Base-by-base conservation (phyloP, 2,113 vertebrate species). In the Neofelis nebulosa region DNA sequence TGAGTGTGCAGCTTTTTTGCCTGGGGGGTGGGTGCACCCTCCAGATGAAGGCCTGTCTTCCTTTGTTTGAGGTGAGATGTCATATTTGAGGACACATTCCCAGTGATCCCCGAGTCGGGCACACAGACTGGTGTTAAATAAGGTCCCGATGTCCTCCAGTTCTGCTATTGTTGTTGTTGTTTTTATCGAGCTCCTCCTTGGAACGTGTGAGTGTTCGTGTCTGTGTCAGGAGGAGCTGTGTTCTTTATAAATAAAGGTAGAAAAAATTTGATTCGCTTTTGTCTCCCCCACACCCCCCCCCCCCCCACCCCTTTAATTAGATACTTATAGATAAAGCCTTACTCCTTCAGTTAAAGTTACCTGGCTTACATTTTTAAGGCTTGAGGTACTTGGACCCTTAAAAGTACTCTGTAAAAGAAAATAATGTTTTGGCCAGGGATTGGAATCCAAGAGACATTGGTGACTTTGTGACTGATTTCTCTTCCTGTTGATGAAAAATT, bases 191-290 rank as follows among this genome's bases (percentile, higher is more conserved):
- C 18, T 89, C 61, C 85, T 91, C 74, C 88, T 94, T 76, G 73
- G 85, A 65, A 78, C 25, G 57, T 90, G 65, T 68, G 86, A n/a
- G 41, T 85, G 84, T 91, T 79, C 71, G 52, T 91, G 76, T 96
- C 36, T 97, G 68, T 48, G 83, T 94, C 31, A 52, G 27, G 91
- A 96, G 81, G 78, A 78, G 52, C 61, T 52, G 29, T 97, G 83
- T 90, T 97, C 95, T 98, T 98, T 98, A 79, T 98, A 98, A 98
- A 98, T 98, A 98, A 98, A 98, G 45, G 55, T 94, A 93, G 93
- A 79, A 94, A 95, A 92, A 74, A 81, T 27, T 15, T 73, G 16
- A 5, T 23, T 15, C 8, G 18, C 23, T 79, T 85, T 82, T 73
- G 86, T 95, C 45, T 97, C 0, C 61, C 45, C 45, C 38, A 38